Conservation (phyloP, 2,888 invertebrate genomes). For the Meiosimyza platycephala region DNA sequence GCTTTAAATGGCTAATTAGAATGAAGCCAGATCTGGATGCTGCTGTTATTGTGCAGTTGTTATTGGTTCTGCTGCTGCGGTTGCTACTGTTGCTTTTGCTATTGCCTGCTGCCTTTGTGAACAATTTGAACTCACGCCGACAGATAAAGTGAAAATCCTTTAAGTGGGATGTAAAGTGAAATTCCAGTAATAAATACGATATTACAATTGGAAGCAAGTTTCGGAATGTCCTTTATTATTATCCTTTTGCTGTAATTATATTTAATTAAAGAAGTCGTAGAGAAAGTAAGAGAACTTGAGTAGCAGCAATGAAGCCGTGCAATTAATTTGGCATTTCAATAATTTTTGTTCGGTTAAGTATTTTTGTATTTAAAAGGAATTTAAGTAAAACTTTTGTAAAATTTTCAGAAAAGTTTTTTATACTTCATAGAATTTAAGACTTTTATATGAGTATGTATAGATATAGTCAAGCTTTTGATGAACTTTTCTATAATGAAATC, state of each 20-base stretch:
- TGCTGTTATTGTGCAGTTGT: background rate
- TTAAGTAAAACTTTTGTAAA: too few relatives aligned
- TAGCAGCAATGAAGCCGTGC: background rate
- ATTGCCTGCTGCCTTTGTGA: background rate
- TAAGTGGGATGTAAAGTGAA: background rate
- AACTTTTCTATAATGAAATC: too few relatives aligned
- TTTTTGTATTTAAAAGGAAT: too few relatives aligned
- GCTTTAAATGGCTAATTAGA: slow-evolving; percentile 16
- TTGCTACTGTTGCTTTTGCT: background rate
- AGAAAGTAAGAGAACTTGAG: background rate
- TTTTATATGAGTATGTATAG: too few relatives aligned
- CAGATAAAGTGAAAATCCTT: background rate
- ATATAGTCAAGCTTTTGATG: too few relatives aligned
- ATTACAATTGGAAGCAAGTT: background rate
- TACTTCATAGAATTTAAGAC: too few relatives aligned
- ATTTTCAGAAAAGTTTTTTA: too few relatives aligned
- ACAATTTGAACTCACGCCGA: background rate
- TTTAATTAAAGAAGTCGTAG: slow-evolving; percentile 6
- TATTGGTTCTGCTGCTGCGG: background rate
- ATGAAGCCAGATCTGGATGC: slow-evolving; percentile 19
- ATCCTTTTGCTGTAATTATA: slow-evolving; percentile 6
- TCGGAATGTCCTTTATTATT: background rate
- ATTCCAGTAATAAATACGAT: background rate
- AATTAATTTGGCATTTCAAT: background rate
- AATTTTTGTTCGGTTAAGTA: background rate